phyloP scores from a whole-genome alignment of 53 echinoderm and acorn worm genomes.

The Arbacia lixula region DNA sequence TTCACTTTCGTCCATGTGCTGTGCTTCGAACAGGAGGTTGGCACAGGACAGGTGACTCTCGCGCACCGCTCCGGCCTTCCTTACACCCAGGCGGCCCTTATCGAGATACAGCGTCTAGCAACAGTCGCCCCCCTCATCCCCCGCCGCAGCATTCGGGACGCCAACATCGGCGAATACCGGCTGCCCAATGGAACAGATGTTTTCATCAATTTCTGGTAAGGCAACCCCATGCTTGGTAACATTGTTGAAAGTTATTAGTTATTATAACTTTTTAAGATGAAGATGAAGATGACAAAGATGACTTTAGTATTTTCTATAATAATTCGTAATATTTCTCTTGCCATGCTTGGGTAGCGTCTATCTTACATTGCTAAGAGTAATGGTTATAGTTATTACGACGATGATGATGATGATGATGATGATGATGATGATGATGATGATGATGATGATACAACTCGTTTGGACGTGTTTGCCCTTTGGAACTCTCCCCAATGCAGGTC shows the following conservation, averaged over 20 bases:
- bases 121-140: neutral
- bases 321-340: too few species aligned
- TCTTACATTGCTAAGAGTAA: too few species aligned
- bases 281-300: too few species aligned
- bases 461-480: too few species aligned
- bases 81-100: neutral
- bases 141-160: neutral
- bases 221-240: too few species aligned
- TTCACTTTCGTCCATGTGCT: neutral
- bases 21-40: neutral
- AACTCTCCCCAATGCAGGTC: too few species aligned
- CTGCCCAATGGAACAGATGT: neutral
- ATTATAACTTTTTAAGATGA: too few species aligned
- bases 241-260: too few species aligned
- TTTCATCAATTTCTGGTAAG: neutral
- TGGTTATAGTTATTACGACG: neutral
- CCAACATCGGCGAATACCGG: neutral
- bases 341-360: too few species aligned
- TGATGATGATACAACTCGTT: conserved; percentile 13
- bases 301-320: too few species aligned
- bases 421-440: conserved; percentile 2
- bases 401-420: neutral
- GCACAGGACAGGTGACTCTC: neutral
- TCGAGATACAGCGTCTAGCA: neutral
- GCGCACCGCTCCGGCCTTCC: neutral